Evolutionary conservation across 2,888 invertebrate species (phyloP).

Genomic region (Sarcophaga variegata): DNA sequence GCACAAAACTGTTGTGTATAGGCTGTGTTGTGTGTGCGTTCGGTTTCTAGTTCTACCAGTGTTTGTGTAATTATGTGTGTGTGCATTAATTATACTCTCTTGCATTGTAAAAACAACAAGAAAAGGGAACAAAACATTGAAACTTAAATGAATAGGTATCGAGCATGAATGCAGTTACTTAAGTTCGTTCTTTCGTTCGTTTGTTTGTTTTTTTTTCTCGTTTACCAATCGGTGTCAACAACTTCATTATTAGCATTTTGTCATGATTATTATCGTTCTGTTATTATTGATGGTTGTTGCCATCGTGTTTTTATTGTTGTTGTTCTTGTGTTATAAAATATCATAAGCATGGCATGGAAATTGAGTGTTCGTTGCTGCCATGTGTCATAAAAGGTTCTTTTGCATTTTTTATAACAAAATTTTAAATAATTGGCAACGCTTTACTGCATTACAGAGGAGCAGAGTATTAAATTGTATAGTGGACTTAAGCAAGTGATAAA

Average conservation of each 20-base stretch:
- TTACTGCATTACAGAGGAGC: not conserved
- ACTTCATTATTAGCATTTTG: conserved; percentile 64
- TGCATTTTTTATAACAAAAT: no score
- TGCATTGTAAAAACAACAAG: conserved; percentile 24
- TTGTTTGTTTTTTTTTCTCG: not conserved
- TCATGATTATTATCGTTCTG: conserved; percentile 9
- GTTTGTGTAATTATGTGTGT: conserved; percentile 11
- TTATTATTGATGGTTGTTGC: conserved; percentile 15
- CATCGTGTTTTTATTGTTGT: not conserved
- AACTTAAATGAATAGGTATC: conserved; percentile 39
- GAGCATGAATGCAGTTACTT: conserved; percentile 42
- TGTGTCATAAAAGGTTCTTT: no score
- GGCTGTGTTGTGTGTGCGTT: no score
- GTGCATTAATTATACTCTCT: not conserved
- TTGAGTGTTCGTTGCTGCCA: not conserved
- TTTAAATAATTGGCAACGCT: conserved; percentile 28
- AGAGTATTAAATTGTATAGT: no score
- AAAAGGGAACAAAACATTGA: not conserved
- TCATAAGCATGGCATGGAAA: conserved; percentile 17
- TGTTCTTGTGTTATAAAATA: not conserved
- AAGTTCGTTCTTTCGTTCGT: not conserved
- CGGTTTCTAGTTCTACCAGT: conserved; percentile 17
- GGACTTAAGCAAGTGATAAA: no score
- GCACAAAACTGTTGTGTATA: no score
- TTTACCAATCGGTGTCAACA: conserved; percentile 68